phyloP scores from a whole-genome alignment of 2,113 vertebrate genomes.

The Limanda limanda region DNA sequence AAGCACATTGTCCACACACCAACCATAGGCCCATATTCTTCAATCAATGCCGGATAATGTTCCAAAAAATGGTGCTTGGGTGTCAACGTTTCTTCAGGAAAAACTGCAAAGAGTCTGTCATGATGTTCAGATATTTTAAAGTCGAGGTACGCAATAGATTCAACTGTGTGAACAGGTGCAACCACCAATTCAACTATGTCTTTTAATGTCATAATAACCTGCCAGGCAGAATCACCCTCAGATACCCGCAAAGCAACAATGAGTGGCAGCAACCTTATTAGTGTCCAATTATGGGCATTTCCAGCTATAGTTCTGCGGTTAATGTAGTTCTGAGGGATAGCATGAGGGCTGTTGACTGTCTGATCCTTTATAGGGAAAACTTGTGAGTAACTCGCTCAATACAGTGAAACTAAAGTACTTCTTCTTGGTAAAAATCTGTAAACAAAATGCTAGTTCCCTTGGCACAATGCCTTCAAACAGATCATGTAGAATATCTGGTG shows the following conservation, averaged over 20 bases:
- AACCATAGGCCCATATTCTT: constrained; percentile 7
- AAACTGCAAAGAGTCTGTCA: background rate
- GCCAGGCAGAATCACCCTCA: background rate
- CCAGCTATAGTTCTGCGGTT: background rate
- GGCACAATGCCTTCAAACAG: background rate
- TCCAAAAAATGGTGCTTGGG: constrained; percentile 14
- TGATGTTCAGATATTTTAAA: constrained; percentile 7
- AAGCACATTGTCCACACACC: background rate
- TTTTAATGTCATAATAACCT: constrained; percentile 19
- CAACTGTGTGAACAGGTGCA: no score
- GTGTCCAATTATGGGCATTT: constrained; percentile 18
- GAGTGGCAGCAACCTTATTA: background rate
- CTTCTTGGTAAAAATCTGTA: no score
- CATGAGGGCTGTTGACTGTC: no score
- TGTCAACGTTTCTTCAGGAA: background rate
- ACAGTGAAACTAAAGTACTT: no score
- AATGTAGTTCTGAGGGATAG: no score
- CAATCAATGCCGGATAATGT: background rate
- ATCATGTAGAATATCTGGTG: constrained; percentile 11
- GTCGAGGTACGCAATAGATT: no score
- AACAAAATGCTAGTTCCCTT: no score
- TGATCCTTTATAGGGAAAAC: no score
- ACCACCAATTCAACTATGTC: background rate
- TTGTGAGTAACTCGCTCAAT: no score
- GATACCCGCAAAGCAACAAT: background rate